Evolutionary conservation across 2,797 vertebrate species (phyloP).

Genomic region (Enteromius afrohamiltoni): DNA sequence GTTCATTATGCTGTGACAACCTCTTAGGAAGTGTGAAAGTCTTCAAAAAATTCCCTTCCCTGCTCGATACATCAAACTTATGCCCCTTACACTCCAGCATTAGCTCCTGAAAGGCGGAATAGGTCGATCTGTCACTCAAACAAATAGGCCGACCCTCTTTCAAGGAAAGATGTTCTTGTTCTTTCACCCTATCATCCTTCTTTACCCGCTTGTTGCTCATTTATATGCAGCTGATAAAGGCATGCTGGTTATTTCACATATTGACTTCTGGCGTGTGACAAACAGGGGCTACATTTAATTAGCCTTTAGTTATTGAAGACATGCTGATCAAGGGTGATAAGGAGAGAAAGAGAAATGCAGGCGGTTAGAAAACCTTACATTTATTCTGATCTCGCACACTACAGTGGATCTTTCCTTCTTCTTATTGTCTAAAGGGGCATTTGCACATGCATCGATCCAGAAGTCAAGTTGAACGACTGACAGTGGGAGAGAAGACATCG

Average conservation of each 20-base stretch:
- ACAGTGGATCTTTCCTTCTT: not conserved
- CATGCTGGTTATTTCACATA: slow-evolving; percentile 56
- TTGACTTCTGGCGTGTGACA: slow-evolving; percentile 59
- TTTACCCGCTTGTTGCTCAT: slow-evolving; percentile 11
- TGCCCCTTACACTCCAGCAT: slow-evolving; percentile 34
- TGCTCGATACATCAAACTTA: slow-evolving; percentile 34
- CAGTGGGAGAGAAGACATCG: not conserved
- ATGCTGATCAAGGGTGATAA: slow-evolving; percentile 16
- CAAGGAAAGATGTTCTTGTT: slow-evolving; percentile 17
- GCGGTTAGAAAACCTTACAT: not conserved
- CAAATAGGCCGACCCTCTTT: slow-evolving; percentile 42
- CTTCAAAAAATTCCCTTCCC: slow-evolving; percentile 10
- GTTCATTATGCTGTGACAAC: slow-evolving; percentile 17
- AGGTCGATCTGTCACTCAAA: slow-evolving; percentile 49
- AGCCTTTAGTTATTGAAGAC: slow-evolving; percentile 53
- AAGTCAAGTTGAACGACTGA: not conserved
- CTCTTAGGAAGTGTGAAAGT: slow-evolving; percentile 17
- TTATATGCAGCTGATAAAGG: slow-evolving; percentile 52
- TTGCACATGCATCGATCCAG: not conserved
- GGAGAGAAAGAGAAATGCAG: not conserved
- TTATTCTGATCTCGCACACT: not conserved
- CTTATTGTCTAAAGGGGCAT: not conserved
- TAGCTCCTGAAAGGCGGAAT: slow-evolving; percentile 43
- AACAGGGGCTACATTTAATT: slow-evolving; percentile 62
- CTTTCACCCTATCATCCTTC: slow-evolving; percentile 18